These are phyloP conservation scores for Sebastes fasciatus DNA, from an alignment of 2,113 vertebrate genomes.

Conservation along the genomic window DNA sequence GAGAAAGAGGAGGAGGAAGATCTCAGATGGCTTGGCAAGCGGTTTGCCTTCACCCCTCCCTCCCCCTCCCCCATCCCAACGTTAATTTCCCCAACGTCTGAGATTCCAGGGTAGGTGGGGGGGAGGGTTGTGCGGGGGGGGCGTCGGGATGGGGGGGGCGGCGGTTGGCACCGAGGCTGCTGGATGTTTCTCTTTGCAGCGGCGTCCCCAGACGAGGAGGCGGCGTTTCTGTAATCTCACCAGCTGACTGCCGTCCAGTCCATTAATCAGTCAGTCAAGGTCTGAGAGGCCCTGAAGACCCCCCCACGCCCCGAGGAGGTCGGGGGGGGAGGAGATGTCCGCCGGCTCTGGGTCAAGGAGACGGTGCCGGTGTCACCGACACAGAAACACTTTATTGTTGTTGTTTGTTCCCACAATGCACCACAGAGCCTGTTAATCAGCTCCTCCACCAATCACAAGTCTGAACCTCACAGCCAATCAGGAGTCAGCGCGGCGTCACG, in stretches of 20 bases:
- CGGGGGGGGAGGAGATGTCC: conserved; percentile 3
- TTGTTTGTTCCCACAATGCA: conserved; percentile 51
- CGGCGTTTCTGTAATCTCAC: conserved; percentile 78
- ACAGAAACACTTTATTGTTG: conserved; percentile 21
- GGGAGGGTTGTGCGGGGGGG: background rate
- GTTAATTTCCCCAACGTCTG: conserved; percentile 85
- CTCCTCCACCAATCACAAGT: conserved; percentile 40
- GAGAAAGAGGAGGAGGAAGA: conserved; percentile 72
- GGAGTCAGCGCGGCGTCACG: background rate
- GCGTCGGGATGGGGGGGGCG: conserved; percentile 17
- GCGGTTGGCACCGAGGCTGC: conserved; percentile 69
- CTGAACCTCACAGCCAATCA: background rate
- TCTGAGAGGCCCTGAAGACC: conserved; percentile 65
- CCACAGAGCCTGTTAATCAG: conserved; percentile 22
- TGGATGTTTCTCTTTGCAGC: conserved; percentile 76
- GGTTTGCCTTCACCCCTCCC: conserved; percentile 66
- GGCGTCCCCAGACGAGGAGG: conserved; percentile 67
- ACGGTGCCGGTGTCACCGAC: conserved; percentile 31
- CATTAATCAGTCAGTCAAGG: conserved; percentile 81
- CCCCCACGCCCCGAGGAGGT: conserved; percentile 13
- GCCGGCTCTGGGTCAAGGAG: conserved; percentile 77
- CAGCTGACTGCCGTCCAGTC: conserved; percentile 81
- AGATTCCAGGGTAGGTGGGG: conserved; percentile 74
- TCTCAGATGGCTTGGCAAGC: conserved; percentile 85
- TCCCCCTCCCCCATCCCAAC: conserved; percentile 53